phyloP scores from a whole-genome alignment of 2,888 invertebrate species.

The Sarcophaga rosellei region DNA sequence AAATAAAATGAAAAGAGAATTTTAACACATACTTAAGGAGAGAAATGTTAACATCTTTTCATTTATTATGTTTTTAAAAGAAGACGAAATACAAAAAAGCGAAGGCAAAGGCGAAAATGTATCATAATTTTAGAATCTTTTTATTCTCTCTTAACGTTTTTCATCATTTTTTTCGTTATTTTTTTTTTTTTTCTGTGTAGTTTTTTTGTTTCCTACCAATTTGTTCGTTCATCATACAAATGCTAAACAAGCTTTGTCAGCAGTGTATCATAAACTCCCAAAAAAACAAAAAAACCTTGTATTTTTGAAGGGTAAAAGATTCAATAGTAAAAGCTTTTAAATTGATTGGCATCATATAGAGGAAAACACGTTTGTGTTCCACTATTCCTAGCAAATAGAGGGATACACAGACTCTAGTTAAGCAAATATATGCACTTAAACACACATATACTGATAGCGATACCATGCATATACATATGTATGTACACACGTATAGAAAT shows the following conservation, averaged over 20 bases:
- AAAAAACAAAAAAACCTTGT: conserved; percentile 35
- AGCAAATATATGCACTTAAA: background rate
- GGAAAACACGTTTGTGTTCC: conserved; percentile 65
- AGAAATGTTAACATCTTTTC: conserved; percentile 51
- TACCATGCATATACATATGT: background rate
- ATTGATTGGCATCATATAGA: conserved; percentile 67
- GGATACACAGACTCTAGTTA: background rate
- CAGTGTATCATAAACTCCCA: conserved; percentile 52
- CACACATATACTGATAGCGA: background rate
- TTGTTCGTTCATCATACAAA: conserved; percentile 12
- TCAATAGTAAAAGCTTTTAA: conserved; percentile 64
- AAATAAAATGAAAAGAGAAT: background rate
- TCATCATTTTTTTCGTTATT: too few relatives aligned
- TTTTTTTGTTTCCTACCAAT: background rate
- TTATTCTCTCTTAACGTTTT: too few relatives aligned
- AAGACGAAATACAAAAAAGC: conserved; percentile 4
- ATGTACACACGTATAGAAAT: background rate
- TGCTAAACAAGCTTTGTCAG: conserved; percentile 65
- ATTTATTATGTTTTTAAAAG: conserved; percentile 43
- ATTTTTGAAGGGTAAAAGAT: conserved; percentile 22
- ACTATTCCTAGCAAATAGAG: conserved; percentile 13
- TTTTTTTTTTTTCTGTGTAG: background rate
- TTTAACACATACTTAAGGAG: conserved; percentile 25
- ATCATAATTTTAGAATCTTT: conserved; percentile 8
- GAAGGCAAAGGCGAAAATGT: conserved; percentile 17